Base-by-base conservation (phyloP, 2,113 vertebrate species). In the Rhinoderma darwinii region DNA sequence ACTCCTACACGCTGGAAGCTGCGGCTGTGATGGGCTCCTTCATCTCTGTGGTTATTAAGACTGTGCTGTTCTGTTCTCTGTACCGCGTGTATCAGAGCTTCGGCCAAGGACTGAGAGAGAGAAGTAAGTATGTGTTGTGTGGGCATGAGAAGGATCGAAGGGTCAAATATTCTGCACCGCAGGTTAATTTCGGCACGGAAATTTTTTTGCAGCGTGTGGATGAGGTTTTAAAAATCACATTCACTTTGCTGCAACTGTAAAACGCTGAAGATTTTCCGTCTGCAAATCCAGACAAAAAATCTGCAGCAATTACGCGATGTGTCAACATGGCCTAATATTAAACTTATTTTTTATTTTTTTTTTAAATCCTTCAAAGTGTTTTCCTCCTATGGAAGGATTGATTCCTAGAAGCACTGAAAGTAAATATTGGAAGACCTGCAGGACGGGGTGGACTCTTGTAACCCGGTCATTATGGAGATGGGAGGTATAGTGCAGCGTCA, bases 41-140 rank as follows among this genome's bases (percentile, higher is more conserved):
- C 88, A 92, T 96, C 81, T 96, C 96, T 0, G 92, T 96, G 35
- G 20, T 89, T 39, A 97, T 96, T 43, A 96, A 97, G 91, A 90
- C 82, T 0, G 94, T 94, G 59, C 89, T 97, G 30, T 89, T 96
- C 54, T 94, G 94, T 95, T 90, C 93, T 0, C 89, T 96, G 89
- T n/a, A 92, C 77, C 91, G 91, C 0, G 92, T 97, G 84, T 94
- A 95, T 74, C 91, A 88, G 86, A 95, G 92, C 91, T 96, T 96
- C 20, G 95, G 95, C 20, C 96, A 95, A 86, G 95, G 95, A 72
- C 92, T 96, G 77, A 92, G 93, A 82, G 96, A 96, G 89, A 94
- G 94, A 91, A 96, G 96, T 96, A 89, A 96, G 95, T 93, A 54
- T 41, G 15, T 10, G 17, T 9, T 18, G 32, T 41, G 8, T 59